Base-by-base conservation (phyloP, 2,888 invertebrate species). In the Cotesia congregata region DNA sequence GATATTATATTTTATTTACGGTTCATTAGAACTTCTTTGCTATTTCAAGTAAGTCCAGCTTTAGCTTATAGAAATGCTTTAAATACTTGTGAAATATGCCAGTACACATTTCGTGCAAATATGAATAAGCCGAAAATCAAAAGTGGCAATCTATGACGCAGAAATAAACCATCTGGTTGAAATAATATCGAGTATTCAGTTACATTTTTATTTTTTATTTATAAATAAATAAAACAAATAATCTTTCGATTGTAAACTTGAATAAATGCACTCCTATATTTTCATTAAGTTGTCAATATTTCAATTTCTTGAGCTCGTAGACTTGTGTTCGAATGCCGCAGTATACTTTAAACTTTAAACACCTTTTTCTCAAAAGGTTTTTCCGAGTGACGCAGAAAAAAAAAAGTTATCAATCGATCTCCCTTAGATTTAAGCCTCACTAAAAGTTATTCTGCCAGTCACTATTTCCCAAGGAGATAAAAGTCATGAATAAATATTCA, bases 321-420 rank as follows among this genome's bases (percentile, higher is more conserved):
- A 50, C 50, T 50, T 50, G 50, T 50, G 12, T 50, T 50, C 50
- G 6, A 50, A 50, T 50, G 50, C 50, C 50, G 50, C 50, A 50
- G 50, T 50, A 50, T 50, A 50, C 50, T 50, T 50, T 50, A 50
- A 50, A 50, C 50, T 50, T 50, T 50, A 50, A 50, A 50, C 50
- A 50, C 50, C 50, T 50, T 50, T 50, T 50, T 50, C 50, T 50
- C 50, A 50, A 50, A 50, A 50, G 50, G 50, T 50, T 50, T 50
- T 50, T 50, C 50, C 50, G 12, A 50, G 9, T 50, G 50, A 50
- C 50, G 50, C 50, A 50, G 50, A 50, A 50, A 50, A 50, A 50
- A 20, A 30, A 50, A 50, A 50, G 9, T 50, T 50, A 50, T 50
- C 50, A 50, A 50, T 50, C 50, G 50, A 50, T 50, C 50, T 50